Conservation (phyloP, 2,113 vertebrate species). For the Crotalus tigris region DNA sequence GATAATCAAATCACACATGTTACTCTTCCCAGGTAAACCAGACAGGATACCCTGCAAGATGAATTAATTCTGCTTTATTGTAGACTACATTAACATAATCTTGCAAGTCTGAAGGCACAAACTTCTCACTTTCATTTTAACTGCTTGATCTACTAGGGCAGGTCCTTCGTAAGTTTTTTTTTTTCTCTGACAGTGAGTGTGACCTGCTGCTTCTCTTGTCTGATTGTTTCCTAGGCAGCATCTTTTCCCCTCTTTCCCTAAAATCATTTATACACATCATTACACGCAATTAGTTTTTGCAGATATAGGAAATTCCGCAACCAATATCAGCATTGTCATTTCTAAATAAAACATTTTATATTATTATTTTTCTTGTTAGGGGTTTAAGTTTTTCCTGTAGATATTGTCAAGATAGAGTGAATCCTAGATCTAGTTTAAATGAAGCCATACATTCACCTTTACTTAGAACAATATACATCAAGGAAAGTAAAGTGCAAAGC, state of each 20-base stretch:
- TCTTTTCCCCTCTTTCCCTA: not conserved
- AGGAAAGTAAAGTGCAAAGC: not conserved
- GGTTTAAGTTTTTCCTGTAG: not conserved
- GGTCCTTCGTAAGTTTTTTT: not conserved
- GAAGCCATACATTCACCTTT: not conserved
- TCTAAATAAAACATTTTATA: not conserved
- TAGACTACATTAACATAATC: not conserved
- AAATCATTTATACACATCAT: not conserved
- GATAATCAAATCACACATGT: not conserved
- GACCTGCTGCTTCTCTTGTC: not conserved
- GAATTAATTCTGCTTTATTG: not conserved
- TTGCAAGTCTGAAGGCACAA: not conserved
- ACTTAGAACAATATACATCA: not conserved
- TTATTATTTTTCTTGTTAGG: not conserved
- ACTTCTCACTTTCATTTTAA: not conserved
- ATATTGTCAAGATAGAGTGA: not conserved
- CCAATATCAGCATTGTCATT: not conserved
- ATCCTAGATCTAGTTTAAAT: not conserved
- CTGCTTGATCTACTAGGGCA: not conserved
- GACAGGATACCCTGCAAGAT: not conserved
- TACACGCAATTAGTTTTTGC: not conserved
- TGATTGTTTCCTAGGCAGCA: not conserved
- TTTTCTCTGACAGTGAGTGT: not conserved
- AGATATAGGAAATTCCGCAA: not conserved
- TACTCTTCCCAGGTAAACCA: not conserved